Evolutionary conservation across 2,888 invertebrate species (phyloP).

Genomic region (Dinocampus coccinellae): DNA sequence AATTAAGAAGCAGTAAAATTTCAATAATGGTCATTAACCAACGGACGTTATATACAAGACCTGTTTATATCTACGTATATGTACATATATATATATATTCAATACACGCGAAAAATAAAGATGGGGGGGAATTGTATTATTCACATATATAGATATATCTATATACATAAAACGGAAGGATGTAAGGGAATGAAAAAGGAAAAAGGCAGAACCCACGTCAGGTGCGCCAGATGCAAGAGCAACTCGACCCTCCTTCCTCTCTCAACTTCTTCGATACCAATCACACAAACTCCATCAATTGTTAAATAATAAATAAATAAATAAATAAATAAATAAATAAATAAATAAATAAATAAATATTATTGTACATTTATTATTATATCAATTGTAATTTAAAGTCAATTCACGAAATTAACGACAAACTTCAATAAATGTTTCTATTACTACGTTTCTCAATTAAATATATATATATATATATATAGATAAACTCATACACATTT

Average conservation of each 20-base stretch:
- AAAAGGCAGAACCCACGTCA: constrained; percentile 56
- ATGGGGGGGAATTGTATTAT: constrained; percentile 33
- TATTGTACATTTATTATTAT: background rate
- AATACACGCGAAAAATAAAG: constrained; percentile 30
- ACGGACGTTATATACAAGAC: constrained; percentile 63
- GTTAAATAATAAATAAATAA: constrained; percentile 42
- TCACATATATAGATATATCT: constrained; percentile 20
- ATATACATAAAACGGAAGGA: constrained; percentile 28
- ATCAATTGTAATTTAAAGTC: background rate
- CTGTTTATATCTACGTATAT: constrained; percentile 43
- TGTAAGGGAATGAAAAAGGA: constrained; percentile 22
- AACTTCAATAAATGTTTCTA: no score
- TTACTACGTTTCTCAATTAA: no score
- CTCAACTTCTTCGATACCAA: constrained; percentile 62
- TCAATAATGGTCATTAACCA: constrained; percentile 69
- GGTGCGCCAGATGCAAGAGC: constrained; percentile 67
- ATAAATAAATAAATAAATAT: background rate
- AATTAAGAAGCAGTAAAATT: constrained; percentile 69
- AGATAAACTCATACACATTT: background rate
- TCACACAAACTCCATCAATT: constrained; percentile 66
- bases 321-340: background rate
- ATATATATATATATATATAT: no score
- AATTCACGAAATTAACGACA: no score
- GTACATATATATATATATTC: no score
- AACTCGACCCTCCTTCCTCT: constrained; percentile 42